Base-by-base conservation (phyloP, 2,797 vertebrate genomes). In the Scleropages formosus region DNA sequence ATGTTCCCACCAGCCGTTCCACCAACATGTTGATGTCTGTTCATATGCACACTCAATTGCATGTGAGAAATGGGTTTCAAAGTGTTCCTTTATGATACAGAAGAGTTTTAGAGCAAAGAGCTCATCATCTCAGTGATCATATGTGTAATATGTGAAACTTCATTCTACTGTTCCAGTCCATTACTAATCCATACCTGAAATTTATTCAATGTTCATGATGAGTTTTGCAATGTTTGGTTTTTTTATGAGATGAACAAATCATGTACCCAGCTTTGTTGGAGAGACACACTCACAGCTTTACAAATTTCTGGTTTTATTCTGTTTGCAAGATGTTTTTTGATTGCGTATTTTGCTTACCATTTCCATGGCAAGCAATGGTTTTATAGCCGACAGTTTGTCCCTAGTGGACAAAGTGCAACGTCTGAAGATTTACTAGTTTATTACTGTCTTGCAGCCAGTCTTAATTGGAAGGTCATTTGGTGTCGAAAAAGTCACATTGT, bases 381-480 rank as follows among this genome's bases (percentile, higher is more conserved):
- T 90, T 85, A 86, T 78, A 78, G 88, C 85, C 73, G 77, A 78
- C 80, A 83, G 85, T 85, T 89, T 90, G 85, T 87, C 85, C 78
- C 83, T 63, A 11, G 77, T 79, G 81, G 86, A 86, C 85, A 86
- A 88, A 83, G 74, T 82, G 82, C 81, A 80, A 84, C 85, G 87
- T 47, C 80, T 80, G 82, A 84, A 85, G 88, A 90, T 90, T 89
- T 87, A 90, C 82, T 77, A 85, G 78, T 80, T 81, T 79, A 80
- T 81, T 62, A 74, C 84, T 78, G 84, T 82, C 85, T 81, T 83
- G 78, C 79, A 85, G 83, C 78, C 84, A 80, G 84, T 80, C 87
- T 84, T 90, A 89, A 89, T 90, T 88, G 86, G 86, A 89, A 88
- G 89, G 89, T 90, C 87, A 88, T 82, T 78, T 81, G 88, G 83